Evolutionary conservation across 2,113 vertebrate genomes (phyloP).

Genomic region (Entosphenus tridentatus): DNA sequence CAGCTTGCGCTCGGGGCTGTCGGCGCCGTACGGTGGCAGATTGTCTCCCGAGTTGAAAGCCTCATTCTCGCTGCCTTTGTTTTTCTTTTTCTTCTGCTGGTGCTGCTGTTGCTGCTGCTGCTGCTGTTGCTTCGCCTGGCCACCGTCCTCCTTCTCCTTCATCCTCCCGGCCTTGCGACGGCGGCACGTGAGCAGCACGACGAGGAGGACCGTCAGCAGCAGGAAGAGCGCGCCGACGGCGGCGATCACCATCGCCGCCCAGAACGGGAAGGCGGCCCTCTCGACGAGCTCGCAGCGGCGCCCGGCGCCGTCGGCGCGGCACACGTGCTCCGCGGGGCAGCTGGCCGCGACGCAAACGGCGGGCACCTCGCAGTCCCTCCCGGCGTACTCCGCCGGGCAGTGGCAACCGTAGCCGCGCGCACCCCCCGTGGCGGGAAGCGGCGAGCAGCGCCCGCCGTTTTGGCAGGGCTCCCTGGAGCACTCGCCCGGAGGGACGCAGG

Average conservation of each 20-base stretch:
- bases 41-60: conserved; percentile 83
- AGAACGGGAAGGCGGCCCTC: too few species aligned
- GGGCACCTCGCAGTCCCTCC: conserved; percentile 41
- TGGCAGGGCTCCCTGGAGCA: conserved; percentile 61
- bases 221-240: too few species aligned
- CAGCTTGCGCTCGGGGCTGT: conserved; percentile 81
- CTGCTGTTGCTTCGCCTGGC: too few species aligned
- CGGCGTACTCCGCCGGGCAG: conserved; percentile 49
- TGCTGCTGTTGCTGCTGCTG: conserved; percentile 54
- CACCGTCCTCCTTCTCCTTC: conserved; percentile 13
- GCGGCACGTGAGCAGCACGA: conserved; percentile 38
- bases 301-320: conserved; percentile 19
- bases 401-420: conserved; percentile 42
- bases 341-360: conserved; percentile 55
- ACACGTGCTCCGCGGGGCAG: conserved; percentile 41
- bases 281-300: too few species aligned
- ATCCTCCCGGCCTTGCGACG: conserved; percentile 50
- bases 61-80: conserved; percentile 86
- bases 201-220: too few species aligned
- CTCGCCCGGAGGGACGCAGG: conserved; percentile 58
- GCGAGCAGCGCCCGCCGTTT: conserved; percentile 67
- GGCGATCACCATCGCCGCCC: too few species aligned
- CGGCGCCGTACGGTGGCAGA: conserved; percentile 66
- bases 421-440: conserved; percentile 9
- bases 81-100: conserved; percentile 61